These are phyloP conservation scores for Bembecia ichneumoniformis DNA, from an alignment of 2,888 invertebrate genomes.

Conservation along the genomic window DNA sequence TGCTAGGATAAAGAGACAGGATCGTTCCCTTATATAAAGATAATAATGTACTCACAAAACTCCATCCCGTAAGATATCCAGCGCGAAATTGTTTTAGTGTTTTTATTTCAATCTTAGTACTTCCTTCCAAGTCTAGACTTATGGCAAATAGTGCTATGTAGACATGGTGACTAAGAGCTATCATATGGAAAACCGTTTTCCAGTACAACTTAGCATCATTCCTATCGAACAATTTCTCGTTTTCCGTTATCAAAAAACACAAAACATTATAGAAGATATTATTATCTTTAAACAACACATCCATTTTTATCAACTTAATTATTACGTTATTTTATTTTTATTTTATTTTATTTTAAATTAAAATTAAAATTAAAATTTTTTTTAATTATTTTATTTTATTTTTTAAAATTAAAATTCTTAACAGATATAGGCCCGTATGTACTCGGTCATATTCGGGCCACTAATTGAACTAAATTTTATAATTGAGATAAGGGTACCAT, in stretches of 20 bases:
- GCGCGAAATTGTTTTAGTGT: constrained; percentile 29
- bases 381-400: background rate
- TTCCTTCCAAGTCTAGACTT: constrained; percentile 20
- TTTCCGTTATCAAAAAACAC: constrained; percentile 55
- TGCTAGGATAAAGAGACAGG: too few relatives aligned
- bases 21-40: too few relatives aligned
- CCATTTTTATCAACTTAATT: constrained; percentile 25
- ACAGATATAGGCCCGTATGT: background rate
- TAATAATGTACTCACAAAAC: constrained; percentile 46
- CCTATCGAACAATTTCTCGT: constrained; percentile 50
- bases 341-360: too few relatives aligned
- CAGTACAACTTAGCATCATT: constrained; percentile 49
- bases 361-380: background rate
- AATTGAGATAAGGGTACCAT: background rate
- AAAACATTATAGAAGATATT: constrained; percentile 52
- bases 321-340: too few relatives aligned
- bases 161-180: constrained; percentile 31
- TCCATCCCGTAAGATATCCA: constrained; percentile 53
- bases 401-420: background rate
- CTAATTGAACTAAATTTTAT: background rate
- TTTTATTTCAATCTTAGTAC: constrained; percentile 21
- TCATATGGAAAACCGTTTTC: constrained; percentile 45
- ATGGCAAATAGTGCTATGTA: constrained; percentile 28
- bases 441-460: background rate
- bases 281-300: constrained; percentile 40